These are phyloP conservation scores for Coluber constrictor DNA, from an alignment of 2,797 vertebrate genomes.

Conservation along the genomic window DNA sequence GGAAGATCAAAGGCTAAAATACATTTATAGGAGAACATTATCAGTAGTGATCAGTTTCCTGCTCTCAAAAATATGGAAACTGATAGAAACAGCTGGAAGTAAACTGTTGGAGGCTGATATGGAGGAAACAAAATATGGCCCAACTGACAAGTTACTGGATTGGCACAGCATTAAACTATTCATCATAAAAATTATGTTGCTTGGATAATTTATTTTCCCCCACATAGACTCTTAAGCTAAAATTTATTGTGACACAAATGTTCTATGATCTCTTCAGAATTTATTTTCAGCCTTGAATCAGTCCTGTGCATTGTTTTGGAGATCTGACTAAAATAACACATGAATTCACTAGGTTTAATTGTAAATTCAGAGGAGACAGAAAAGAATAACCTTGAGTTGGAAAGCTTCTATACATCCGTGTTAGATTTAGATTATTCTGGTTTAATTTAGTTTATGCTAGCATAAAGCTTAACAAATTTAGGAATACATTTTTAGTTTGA, in stretches of 20 bases:
- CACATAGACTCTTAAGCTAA: not conserved
- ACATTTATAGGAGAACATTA: not conserved
- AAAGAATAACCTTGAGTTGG: not conserved
- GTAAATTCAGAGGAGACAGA: not conserved
- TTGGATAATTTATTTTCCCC: not conserved
- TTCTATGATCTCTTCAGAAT: constrained; percentile 2
- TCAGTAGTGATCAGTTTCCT: not conserved
- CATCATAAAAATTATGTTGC: not conserved
- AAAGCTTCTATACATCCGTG: not conserved
- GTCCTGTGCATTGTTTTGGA: not conserved
- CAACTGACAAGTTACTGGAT: not conserved
- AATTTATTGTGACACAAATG: not conserved
- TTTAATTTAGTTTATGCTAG: not conserved
- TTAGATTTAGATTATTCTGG: not conserved
- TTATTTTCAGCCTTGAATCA: constrained; percentile 15
- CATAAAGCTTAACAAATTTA: not conserved
- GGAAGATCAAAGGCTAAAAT: not conserved
- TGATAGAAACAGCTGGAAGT: not conserved
- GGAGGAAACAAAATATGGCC: not conserved
- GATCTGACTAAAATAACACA: not conserved
- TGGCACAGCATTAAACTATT: not conserved
- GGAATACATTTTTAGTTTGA: not conserved
- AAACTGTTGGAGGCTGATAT: constrained; percentile 7
- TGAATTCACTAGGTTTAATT: not conserved
- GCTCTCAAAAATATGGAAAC: not conserved